A percentile compares a stretch with the other conserved stretches of the same genome.
Evolutionary conservation across 2,113 vertebrate species (phyloP).

Genomic region (Syrrhaptes paradoxus): DNA sequence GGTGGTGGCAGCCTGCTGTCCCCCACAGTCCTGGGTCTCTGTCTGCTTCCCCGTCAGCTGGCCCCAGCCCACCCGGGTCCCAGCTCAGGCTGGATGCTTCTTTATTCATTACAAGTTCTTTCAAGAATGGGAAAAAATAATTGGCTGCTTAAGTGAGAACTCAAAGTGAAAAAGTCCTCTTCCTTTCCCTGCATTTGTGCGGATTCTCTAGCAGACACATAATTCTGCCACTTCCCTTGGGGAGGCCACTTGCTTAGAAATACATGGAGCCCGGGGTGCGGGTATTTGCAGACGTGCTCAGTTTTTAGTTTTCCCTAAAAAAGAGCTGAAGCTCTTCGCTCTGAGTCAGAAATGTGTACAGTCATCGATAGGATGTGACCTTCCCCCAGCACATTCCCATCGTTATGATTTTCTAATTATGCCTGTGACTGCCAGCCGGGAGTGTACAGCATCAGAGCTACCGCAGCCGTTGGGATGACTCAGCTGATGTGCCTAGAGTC

Average conservation of each 20-base stretch:
- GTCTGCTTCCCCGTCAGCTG: no score
- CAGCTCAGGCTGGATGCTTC: not conserved
- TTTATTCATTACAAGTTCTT: not conserved
- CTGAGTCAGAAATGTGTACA: not conserved
- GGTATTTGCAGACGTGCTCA: not conserved
- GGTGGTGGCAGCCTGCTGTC: not conserved
- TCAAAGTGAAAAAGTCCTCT: not conserved
- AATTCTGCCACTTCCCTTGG: fast-evolving
- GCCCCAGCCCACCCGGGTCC: not conserved
- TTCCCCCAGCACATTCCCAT: not conserved
- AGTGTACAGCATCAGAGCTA: not conserved
- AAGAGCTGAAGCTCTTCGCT: not conserved
- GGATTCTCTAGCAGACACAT: not conserved
- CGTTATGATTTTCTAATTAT: not conserved
- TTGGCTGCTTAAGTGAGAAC: not conserved
- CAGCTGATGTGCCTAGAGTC: not conserved
- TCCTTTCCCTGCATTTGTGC: not conserved
- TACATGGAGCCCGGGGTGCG: not conserved
- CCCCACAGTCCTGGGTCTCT: not conserved
- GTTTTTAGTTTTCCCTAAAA: not conserved
- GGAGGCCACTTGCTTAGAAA: not conserved
- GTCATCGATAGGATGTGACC: not conserved
- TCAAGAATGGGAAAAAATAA: not conserved
- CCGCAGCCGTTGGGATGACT: not conserved
- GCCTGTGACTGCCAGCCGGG: constrained; percentile 9